Evolutionary conservation across 2,888 invertebrate species (phyloP).

Genomic region (Aporophyla lueneburgensis): DNA sequence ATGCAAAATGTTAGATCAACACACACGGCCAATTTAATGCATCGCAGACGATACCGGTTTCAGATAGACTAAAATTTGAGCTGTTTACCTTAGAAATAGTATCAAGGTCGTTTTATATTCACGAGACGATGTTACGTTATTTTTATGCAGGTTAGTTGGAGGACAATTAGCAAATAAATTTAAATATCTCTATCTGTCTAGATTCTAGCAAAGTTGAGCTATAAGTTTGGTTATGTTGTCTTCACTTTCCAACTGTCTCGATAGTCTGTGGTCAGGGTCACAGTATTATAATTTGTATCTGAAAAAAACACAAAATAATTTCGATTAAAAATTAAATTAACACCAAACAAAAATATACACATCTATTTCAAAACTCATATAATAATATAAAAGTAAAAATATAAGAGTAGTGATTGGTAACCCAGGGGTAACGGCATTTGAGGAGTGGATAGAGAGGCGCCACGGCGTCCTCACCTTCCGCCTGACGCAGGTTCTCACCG

Average conservation of each 20-base stretch:
- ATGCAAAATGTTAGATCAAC: constrained; percentile 65
- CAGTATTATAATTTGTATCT: not conserved
- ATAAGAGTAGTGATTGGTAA: too few species aligned
- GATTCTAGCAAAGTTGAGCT: not conserved
- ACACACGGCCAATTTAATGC: constrained; percentile 53
- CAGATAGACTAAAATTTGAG: constrained; percentile 13
- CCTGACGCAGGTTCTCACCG: too few species aligned
- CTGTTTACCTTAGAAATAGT: constrained; percentile 38
- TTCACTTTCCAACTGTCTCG: not conserved
- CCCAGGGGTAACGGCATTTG: too few species aligned
- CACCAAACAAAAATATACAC: not conserved
- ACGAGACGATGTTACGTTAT: too few species aligned
- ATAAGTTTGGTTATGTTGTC: not conserved
- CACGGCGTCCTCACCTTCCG: too few species aligned
- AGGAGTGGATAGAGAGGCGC: too few species aligned
- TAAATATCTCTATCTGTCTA: not conserved
- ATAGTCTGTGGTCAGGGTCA: not conserved
- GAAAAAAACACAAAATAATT: not conserved
- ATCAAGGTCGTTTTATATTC: constrained; percentile 28
- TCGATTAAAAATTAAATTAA: not conserved
- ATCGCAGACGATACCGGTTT: constrained; percentile 34
- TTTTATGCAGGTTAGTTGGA: not conserved
- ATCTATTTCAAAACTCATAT: too few species aligned
- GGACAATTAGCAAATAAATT: not conserved
- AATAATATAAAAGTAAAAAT: too few species aligned